These are phyloP conservation scores for Dicrurus megarhynchus DNA, from an alignment of 2,113 vertebrate species.

Conservation along the genomic window DNA sequence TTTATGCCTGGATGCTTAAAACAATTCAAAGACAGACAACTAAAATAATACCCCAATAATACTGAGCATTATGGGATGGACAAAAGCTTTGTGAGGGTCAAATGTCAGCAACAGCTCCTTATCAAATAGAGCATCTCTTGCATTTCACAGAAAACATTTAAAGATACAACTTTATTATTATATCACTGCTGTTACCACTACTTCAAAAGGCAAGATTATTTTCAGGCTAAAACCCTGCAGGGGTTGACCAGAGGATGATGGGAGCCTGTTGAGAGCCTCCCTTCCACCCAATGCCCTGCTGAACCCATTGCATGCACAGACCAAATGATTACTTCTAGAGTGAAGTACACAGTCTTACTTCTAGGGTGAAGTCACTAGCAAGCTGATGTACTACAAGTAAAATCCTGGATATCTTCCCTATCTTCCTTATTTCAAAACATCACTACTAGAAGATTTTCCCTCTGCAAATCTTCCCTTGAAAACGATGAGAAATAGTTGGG, in stretches of 20 bases:
- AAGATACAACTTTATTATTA: neutral
- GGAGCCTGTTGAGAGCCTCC: neutral
- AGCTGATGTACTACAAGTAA: neutral
- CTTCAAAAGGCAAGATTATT: neutral
- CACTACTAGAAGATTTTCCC: neutral
- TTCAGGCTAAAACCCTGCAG: neutral
- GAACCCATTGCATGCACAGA: neutral
- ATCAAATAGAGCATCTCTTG: neutral
- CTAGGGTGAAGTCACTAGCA: neutral
- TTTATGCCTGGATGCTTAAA: neutral
- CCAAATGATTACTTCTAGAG: neutral
- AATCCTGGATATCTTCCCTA: neutral
- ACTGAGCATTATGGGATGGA: neutral
- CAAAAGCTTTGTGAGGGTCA: neutral
- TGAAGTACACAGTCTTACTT: neutral
- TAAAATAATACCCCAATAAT: neutral
- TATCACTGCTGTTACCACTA: neutral
- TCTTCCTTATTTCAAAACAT: neutral
- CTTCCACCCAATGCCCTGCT: neutral
- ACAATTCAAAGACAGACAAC: neutral
- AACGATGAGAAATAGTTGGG: neutral
- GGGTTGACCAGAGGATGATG: neutral
- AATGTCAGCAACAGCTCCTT: neutral
- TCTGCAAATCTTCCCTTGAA: neutral
- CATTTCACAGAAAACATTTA: neutral